These are phyloP conservation scores for Acrocephalus scirpaceus DNA, from an alignment of 2,797 vertebrate species.

Conservation along the genomic window DNA sequence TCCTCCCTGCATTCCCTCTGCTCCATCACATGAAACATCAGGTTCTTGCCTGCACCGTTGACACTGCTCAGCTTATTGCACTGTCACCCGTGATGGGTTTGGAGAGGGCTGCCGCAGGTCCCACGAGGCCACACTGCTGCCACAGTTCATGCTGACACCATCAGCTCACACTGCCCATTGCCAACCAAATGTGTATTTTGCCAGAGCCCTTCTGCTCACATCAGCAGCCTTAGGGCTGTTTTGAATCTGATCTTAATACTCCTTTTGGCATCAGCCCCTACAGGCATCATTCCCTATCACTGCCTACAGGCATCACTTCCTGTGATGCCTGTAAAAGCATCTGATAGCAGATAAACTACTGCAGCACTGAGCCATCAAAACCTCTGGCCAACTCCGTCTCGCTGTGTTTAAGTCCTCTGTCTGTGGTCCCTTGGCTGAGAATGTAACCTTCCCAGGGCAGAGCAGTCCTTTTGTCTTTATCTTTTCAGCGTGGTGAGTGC, in stretches of 20 bases:
- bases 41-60: not conserved
- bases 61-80: not conserved
- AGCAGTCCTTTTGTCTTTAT: not conserved
- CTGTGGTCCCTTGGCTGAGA: not conserved
- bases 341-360: not conserved
- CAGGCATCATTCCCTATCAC: not conserved
- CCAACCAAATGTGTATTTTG: not conserved
- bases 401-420: not conserved
- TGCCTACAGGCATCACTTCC: not conserved
- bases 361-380: not conserved
- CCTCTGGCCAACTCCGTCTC: not conserved
- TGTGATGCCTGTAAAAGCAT: not conserved
- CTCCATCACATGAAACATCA: not conserved
- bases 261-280: not conserved
- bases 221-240: not conserved
- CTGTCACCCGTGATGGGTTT: not conserved
- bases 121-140: fast-evolving
- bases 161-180: not conserved
- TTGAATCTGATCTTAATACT: not conserved
- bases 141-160: not conserved
- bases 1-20: not conserved
- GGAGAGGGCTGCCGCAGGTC: not conserved
- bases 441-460: not conserved
- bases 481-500: not conserved
- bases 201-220: not conserved